Conservation (phyloP, 1,140 invertebrate genomes). For the Cydia amplana region DNA sequence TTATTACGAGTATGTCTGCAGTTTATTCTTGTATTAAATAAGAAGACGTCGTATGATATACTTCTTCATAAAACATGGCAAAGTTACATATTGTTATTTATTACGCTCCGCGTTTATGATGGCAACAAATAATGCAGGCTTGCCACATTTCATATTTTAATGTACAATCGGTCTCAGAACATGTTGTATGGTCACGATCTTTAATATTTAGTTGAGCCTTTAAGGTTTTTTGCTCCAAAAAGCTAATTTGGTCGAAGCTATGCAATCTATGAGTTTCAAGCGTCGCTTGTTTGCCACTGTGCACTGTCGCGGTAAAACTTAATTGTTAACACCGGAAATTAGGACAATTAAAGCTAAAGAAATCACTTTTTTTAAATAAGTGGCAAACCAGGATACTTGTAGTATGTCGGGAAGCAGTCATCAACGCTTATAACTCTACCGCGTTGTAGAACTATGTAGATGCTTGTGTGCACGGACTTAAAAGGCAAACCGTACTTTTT, state of each 20-base stretch:
- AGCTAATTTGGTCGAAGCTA: background rate
- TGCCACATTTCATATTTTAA: constrained; percentile 46
- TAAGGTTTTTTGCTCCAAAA: too few relatives aligned
- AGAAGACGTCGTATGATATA: constrained; percentile 45
- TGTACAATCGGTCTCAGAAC: constrained; percentile 40
- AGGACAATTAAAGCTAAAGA: too few relatives aligned
- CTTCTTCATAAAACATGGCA: constrained; percentile 47
- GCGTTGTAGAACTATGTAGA: background rate
- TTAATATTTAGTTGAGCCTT: constrained; percentile 40
- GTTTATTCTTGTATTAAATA: constrained; percentile 10
- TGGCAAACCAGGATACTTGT: too few relatives aligned
- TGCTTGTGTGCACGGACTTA: background rate
- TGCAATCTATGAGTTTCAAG: too few relatives aligned
- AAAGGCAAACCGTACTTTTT: background rate
- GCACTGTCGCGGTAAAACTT: too few relatives aligned
- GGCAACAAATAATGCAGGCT: constrained; percentile 54
- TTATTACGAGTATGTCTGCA: background rate
- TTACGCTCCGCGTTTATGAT: constrained; percentile 59
- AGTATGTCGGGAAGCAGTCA: too few relatives aligned
- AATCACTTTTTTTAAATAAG: too few relatives aligned
- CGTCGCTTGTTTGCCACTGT: too few relatives aligned
- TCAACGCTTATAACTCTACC: too few relatives aligned
- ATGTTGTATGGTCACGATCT: constrained; percentile 29
- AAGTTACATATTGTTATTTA: constrained; percentile 47
- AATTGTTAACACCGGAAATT: too few relatives aligned